phyloP scores from a whole-genome alignment of 2,797 vertebrate genomes.

The Molossus alvarezi region DNA sequence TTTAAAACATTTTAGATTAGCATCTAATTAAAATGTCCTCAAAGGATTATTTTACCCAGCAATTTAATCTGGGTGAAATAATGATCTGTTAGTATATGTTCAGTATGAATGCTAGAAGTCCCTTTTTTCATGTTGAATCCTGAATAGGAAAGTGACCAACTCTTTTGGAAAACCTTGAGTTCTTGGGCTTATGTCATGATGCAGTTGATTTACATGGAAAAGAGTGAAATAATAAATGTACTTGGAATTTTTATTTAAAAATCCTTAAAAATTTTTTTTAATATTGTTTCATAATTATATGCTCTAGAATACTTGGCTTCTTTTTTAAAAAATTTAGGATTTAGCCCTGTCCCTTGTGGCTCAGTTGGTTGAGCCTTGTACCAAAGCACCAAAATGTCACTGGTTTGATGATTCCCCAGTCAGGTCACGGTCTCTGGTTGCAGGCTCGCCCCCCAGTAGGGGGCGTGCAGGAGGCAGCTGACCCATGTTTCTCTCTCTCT shows the following conservation, averaged over 20 bases:
- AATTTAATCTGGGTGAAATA: not conserved
- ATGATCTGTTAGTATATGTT: not conserved
- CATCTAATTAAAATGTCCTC: not conserved
- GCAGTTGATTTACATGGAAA: not conserved
- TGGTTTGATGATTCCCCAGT: not conserved
- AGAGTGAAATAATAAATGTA: conserved; percentile 1
- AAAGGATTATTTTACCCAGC: not conserved
- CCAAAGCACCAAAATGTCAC: not conserved
- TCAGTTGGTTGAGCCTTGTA: not conserved
- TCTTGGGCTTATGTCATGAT: conserved; percentile 7
- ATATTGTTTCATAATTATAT: conserved; percentile 32
- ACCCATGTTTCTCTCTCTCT: not conserved
- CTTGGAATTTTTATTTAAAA: conserved; percentile 35
- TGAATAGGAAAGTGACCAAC: not conserved
- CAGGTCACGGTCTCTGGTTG: not conserved
- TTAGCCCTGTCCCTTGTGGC: not conserved
- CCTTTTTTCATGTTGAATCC: not conserved
- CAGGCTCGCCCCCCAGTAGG: not conserved
- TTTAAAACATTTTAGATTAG: not conserved
- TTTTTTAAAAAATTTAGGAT: not conserved
- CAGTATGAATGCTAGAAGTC: not conserved
- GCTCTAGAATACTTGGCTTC: not conserved
- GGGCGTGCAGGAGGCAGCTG: not conserved
- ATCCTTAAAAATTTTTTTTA: not conserved
- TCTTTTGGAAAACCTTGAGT: not conserved